phyloP scores from a whole-genome alignment of 2,888 invertebrate species.

The Melolontha melolontha region DNA sequence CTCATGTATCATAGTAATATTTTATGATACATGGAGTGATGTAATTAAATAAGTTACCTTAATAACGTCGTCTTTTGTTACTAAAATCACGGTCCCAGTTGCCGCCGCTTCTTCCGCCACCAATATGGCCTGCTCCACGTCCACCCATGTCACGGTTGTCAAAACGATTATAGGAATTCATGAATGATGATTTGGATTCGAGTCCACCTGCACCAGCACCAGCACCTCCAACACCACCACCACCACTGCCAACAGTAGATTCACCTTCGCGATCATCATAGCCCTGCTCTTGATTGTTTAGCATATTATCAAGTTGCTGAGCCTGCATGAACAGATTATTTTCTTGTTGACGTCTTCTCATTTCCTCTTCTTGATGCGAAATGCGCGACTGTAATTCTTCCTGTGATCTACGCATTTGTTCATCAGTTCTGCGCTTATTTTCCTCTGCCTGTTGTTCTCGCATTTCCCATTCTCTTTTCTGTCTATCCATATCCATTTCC shows the following conservation, averaged over 20 bases:
- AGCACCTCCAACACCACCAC: too few relatives aligned
- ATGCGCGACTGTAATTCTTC: constrained; percentile 83
- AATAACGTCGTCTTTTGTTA: constrained; percentile 44
- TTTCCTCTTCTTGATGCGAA: constrained; percentile 85
- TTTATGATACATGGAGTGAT: constrained; percentile 15
- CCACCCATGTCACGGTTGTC: constrained; percentile 36
- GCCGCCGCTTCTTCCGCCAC: constrained; percentile 35
- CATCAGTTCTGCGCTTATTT: constrained; percentile 61
- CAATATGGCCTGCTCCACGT: constrained; percentile 34
- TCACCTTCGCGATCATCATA: constrained; percentile 50
- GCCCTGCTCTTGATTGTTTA: constrained; percentile 78
- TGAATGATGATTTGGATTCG: constrained; percentile 36
- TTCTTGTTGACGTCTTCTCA: constrained; percentile 87
- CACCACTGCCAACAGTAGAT: neutral
- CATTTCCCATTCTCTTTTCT: constrained; percentile 67
- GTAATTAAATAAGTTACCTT: constrained; percentile 34
- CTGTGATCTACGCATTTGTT: constrained; percentile 75
- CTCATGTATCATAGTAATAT: constrained; percentile 12
- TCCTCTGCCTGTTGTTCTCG: constrained; percentile 50
- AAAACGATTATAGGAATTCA: constrained; percentile 28
- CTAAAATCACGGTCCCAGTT: constrained; percentile 42
- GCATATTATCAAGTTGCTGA: constrained; percentile 68
- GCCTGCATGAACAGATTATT: constrained; percentile 89
- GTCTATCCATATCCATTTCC: constrained; percentile 88
- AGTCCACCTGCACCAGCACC: constrained; percentile 2